Conservation (phyloP, 1,140 invertebrate species). For the Diachasmimorpha longicaudata region DNA sequence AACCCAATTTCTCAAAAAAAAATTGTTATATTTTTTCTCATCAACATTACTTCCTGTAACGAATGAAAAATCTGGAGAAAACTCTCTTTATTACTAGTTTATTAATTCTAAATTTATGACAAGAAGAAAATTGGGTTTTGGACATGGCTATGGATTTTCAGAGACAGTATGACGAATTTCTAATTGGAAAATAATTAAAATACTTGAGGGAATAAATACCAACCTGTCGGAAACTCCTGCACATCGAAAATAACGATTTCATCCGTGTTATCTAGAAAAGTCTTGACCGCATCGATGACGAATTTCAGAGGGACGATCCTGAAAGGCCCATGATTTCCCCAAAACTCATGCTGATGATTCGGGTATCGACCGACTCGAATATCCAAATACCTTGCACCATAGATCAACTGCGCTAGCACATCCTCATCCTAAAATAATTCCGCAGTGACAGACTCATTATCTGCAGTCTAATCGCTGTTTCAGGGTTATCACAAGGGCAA, state of each 20-base stretch:
- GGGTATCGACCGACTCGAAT: constrained; percentile 66
- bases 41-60: too few species aligned
- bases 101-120: too few species aligned
- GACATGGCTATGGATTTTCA: too few species aligned
- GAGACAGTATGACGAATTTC: too few species aligned
- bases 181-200: not conserved
- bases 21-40: too few species aligned
- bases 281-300: constrained; percentile 63
- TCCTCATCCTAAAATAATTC: constrained; percentile 64
- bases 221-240: constrained; percentile 69
- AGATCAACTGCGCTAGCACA: constrained; percentile 66
- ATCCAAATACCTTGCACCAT: constrained; percentile 68
- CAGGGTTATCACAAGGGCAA: too few species aligned
- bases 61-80: too few species aligned
- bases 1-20: not conserved
- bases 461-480: too few species aligned
- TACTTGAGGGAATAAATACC: constrained; percentile 5
- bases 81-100: too few species aligned
- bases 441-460: too few species aligned
- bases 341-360: constrained; percentile 56
- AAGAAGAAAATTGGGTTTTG: too few species aligned
- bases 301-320: constrained; percentile 59
- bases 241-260: constrained; percentile 72
- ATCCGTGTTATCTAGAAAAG: constrained; percentile 67
- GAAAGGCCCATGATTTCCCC: constrained; percentile 66